Evolutionary conservation across 2,888 invertebrate species (phyloP), one percentile per base, ranked within the genome.

Genomic region (Drosophila antonietae): DNA sequence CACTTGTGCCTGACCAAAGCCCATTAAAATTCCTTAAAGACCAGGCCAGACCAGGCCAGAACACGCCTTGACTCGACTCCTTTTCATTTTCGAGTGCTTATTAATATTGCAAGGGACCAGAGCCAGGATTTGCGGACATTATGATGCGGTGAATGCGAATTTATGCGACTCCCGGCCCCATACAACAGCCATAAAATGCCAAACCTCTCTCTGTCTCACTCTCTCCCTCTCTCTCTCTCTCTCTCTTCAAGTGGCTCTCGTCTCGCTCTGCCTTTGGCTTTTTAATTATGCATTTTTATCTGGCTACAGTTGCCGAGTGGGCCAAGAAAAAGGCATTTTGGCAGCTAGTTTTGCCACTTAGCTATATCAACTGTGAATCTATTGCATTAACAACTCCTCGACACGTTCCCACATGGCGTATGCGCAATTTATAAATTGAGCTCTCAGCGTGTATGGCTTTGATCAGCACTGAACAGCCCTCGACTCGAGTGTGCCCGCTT

Each of bases 1-100:
- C n/a, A n/a, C n/a, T 68, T 57, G 72, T 60, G 56, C 62, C 66
- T 60, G 71, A 61, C 78, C 64, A 70, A 76, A 75, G 80, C 66
- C 86, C 89, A 89, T 84, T 89, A 86, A 90, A 90, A 90, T 90
- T 89, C 84, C 89, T 90, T 89, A 88, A 87, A 87, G 86, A 88
- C 88, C 75, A 10, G 49, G 49, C 59, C 68, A 28, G 55, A 28
- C 28, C 28, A 28, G 28, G 28, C 28, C 67, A 28, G 59, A 23
- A 46, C 68, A 59, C 70, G 51, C 72, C 70, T 70, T 64, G 59
- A 68, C 73, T 60, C 67, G 79, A 83, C 84, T 88, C 84, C 89
- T 83, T 89, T 90, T 90, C 90, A 90, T 90, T 90, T 83, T 89
- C 87, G 83, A 84, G 81, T 85, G 88, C 80, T 89, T 90, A 90